Conservation (phyloP, 1,140 invertebrate genomes). For the Drosophila kikkawai region DNA sequence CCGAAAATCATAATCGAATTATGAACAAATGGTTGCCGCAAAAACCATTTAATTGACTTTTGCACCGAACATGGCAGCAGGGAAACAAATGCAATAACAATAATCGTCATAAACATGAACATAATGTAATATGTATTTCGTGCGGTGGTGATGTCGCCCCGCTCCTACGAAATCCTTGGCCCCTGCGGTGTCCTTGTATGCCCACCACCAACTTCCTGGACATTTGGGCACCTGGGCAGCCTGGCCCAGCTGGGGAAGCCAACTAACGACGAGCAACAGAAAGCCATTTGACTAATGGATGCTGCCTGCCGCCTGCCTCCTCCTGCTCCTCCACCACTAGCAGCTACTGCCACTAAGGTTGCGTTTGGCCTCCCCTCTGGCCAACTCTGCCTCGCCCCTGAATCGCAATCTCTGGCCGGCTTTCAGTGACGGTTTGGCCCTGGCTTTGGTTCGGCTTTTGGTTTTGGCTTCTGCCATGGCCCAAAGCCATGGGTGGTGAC, state of each 20-base stretch:
- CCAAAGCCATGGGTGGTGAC: slow-evolving; percentile 28
- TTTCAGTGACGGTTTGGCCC: slow-evolving; percentile 68
- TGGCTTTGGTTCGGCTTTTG: slow-evolving; percentile 68
- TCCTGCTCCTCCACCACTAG: slow-evolving; percentile 15
- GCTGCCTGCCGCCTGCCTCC: slow-evolving; percentile 32
- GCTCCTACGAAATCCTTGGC: neutral
- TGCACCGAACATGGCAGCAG: slow-evolving; percentile 38
- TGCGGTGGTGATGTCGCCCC: slow-evolving; percentile 28
- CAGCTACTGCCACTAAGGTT: slow-evolving; percentile 10
- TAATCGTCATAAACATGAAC: slow-evolving; percentile 76
- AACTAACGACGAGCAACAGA: slow-evolving; percentile 59
- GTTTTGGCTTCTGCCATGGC: slow-evolving; percentile 40
- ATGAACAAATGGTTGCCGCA: slow-evolving; percentile 60
- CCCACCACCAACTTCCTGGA: slow-evolving; percentile 23
- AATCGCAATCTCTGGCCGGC: slow-evolving; percentile 50
- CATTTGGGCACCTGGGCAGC: slow-evolving; percentile 49
- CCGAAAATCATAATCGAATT: slow-evolving; percentile 68
- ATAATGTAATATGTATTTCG: slow-evolving; percentile 57
- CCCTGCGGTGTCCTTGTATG: neutral
- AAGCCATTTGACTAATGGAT: slow-evolving; percentile 81
- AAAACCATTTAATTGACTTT: slow-evolving; percentile 78
- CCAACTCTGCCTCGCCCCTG: slow-evolving; percentile 2
- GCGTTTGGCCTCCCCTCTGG: slow-evolving; percentile 1
- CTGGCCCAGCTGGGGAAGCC: slow-evolving; percentile 39
- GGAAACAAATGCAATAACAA: slow-evolving; percentile 71